These are phyloP conservation scores for Muschampia plurimacula DNA, from an alignment of 2,888 invertebrate genomes.

Conservation along the genomic window DNA sequence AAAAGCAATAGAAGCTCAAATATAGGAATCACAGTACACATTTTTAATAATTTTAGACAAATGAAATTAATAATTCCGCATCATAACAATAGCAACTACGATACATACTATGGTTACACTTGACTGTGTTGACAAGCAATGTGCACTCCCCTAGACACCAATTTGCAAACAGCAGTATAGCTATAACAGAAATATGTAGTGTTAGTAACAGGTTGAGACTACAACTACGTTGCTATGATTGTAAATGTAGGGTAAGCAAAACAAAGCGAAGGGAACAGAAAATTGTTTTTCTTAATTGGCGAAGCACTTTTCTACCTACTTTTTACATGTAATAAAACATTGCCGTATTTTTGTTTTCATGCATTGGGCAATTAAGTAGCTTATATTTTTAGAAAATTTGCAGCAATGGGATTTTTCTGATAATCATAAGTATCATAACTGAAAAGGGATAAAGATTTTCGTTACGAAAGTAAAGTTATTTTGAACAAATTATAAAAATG, in stretches of 20 bases:
- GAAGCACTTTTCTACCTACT: conserved; percentile 12
- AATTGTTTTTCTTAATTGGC: conserved; percentile 38
- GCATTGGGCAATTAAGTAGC: neutral
- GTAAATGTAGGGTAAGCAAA: conserved; percentile 23
- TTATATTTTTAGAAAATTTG: neutral
- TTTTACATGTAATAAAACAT: conserved; percentile 8
- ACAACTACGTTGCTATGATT: conserved; percentile 1
- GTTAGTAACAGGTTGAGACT: conserved; percentile 24
- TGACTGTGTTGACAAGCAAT: conserved; percentile 27
- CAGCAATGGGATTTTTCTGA: too few species aligned
- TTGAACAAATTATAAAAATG: too few species aligned
- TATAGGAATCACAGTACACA: too few species aligned
- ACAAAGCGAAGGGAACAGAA: conserved; percentile 31
- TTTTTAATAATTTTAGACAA: too few species aligned
- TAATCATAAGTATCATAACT: too few species aligned
- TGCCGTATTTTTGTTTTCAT: neutral
- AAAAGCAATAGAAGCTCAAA: too few species aligned
- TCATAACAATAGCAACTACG: conserved; percentile 1
- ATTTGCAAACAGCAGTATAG: conserved; percentile 28
- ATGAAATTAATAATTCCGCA: neutral
- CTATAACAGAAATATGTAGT: conserved; percentile 17
- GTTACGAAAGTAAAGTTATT: too few species aligned
- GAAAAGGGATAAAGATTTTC: too few species aligned
- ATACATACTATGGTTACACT: conserved; percentile 16
- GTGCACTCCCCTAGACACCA: conserved; percentile 36